Evolutionary conservation across 2,888 invertebrate species (phyloP).

Genomic region (Lissocephala sabroskyi): DNA sequence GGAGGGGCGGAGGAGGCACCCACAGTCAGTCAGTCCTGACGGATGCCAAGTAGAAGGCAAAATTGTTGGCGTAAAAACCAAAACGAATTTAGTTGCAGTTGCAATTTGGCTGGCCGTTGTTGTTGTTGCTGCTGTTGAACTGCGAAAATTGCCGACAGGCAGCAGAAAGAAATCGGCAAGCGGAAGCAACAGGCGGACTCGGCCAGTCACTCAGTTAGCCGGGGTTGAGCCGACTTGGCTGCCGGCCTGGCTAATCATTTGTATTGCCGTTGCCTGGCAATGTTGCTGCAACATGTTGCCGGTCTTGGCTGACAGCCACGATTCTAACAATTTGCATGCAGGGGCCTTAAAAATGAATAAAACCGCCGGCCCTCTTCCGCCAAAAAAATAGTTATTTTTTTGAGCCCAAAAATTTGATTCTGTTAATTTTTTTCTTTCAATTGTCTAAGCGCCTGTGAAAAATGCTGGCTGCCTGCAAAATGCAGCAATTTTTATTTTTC

Average conservation of each 20-base stretch:
- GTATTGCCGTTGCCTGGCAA: slow-evolving; percentile 6
- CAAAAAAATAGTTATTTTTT: slow-evolving; percentile 9
- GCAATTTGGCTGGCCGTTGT: too few species aligned
- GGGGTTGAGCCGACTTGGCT: slow-evolving; percentile 13
- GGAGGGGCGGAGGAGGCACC: slow-evolving; percentile 27
- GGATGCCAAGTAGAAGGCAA: slow-evolving; percentile 41
- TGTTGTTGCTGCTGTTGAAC: background rate
- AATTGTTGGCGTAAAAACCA: background rate
- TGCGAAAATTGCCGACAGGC: background rate
- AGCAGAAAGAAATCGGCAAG: background rate
- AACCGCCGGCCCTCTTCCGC: background rate
- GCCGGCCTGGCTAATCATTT: slow-evolving; percentile 14
- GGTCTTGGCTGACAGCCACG: too few species aligned
- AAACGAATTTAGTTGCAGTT: slow-evolving; percentile 32
- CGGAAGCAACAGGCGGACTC: slow-evolving; percentile 38
- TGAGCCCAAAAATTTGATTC: slow-evolving; percentile 5
- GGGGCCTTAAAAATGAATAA: background rate
- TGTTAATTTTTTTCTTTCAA: slow-evolving; percentile 20
- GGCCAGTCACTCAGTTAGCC: slow-evolving; percentile 15
- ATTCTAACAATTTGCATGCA: slow-evolving; percentile 21
- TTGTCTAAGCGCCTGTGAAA: background rate
- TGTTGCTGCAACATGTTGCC: slow-evolving; percentile 32
- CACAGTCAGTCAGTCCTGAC: slow-evolving; percentile 52
- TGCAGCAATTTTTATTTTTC: slow-evolving; percentile 7
- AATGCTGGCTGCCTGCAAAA: slow-evolving; percentile 22